These are phyloP conservation scores for Phanerotoma sp. DNA, from an alignment of 2,888 invertebrate species.

Conservation along the genomic window DNA sequence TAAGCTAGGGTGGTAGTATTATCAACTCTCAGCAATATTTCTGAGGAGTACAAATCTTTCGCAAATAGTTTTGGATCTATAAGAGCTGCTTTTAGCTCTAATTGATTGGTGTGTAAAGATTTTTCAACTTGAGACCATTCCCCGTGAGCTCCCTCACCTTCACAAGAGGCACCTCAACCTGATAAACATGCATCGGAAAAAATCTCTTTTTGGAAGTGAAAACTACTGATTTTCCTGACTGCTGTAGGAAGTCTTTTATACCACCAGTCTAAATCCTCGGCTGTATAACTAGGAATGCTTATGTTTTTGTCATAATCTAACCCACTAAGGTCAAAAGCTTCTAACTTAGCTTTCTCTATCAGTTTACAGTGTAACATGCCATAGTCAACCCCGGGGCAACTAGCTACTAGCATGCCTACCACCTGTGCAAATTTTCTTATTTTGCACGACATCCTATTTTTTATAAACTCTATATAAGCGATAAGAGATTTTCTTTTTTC, in stretches of 20 bases:
- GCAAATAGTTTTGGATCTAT: background rate
- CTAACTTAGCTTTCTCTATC: background rate
- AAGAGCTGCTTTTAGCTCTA: background rate
- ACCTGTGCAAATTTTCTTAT: background rate
- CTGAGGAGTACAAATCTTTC: background rate
- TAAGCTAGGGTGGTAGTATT: background rate
- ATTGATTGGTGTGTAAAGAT: background rate
- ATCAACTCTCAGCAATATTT: constrained; percentile 1
- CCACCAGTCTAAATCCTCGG: constrained; percentile 2
- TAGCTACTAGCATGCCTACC: background rate
- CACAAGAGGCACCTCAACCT: background rate
- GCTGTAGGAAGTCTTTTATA: background rate
- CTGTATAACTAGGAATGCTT: background rate
- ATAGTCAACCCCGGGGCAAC: constrained; percentile 1
- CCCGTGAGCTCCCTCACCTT: background rate
- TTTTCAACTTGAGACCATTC: background rate
- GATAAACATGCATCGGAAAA: constrained; percentile 3
- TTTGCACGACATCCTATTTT: background rate
- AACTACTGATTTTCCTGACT: background rate
- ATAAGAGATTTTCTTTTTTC: background rate
- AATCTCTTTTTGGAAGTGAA: background rate
- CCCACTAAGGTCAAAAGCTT: background rate
- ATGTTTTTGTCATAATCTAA: background rate
- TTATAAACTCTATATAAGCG: background rate
- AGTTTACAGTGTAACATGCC: background rate